Base-by-base conservation (phyloP, 2,888 invertebrate genomes). In the Drosophila parthenogenetica region DNA sequence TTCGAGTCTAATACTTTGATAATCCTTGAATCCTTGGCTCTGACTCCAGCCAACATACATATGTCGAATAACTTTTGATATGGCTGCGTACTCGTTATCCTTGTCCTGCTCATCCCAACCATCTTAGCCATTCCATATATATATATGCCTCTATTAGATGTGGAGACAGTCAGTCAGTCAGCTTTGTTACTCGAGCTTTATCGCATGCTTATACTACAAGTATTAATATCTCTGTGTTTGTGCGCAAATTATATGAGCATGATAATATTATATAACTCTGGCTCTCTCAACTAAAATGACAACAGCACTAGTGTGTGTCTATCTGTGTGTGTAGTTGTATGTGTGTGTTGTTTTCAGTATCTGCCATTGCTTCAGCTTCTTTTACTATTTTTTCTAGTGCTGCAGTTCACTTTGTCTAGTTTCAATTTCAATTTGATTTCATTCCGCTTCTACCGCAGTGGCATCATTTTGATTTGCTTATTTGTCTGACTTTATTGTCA, bases 151-250 rank as follows among this genome's bases (percentile, higher is more conserved):
- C 29, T 29, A 2, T 58, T 45, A 64, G 51, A 57, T 35, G 62
- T 57, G 61, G 7, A 70, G 69, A 68, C 71, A 69, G 29, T 8
- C 29, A 29, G 75, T 40, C 82, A 81, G 72, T 75, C 76, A 87
- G 87, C 89, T 83, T 78, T 82, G 82, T 87, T 85, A 87, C 77
- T 87, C 67, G 86, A 82, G 86, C 88, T 67, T 79, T 82, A 85
- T 82, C 84, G 70, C 80, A 71, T 67, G 45, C 73, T 63, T 61
- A 61, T 2, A 35, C 35, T 62, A 43, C 66, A 55, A 63, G 19
- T 50, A 71, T 60, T 64, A 53, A 45, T 69, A 65, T 73, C 40
- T 51, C 29, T 57, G 17, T 58, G 22, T 73, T 19, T 64, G 58
- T 42, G 55, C 45, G 67, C 68, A 80, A 88, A 85, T 85, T 87